Evolutionary conservation across 2,888 invertebrate species (phyloP).

Genomic region (Ophion ellenae): DNA sequence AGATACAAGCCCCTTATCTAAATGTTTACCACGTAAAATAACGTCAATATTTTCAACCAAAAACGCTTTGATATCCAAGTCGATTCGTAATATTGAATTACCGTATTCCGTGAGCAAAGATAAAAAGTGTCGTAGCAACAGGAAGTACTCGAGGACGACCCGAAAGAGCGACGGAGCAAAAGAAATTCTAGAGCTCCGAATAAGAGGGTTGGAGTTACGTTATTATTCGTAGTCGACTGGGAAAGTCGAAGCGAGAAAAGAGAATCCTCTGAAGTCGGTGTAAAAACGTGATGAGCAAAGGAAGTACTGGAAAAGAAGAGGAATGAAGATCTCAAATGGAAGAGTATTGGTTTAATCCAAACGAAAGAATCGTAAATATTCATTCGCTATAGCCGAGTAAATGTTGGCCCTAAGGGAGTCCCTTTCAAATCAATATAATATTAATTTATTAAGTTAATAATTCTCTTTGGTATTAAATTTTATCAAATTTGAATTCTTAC

Average conservation of each 20-base stretch:
- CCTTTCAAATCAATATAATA: too few species aligned
- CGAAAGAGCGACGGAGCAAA: background rate
- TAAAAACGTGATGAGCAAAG: conserved; percentile 46
- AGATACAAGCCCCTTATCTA: too few species aligned
- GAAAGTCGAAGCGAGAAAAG: conserved; percentile 45
- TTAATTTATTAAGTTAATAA: too few species aligned
- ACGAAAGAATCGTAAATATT: conserved; percentile 4
- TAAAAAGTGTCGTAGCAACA: background rate
- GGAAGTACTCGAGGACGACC: too few species aligned
- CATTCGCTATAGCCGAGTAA: background rate
- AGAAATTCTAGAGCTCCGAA: background rate
- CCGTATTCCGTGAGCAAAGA: background rate
- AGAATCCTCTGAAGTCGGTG: conserved; percentile 35
- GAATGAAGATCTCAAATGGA: conserved; percentile 38
- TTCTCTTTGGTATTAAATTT: too few species aligned
- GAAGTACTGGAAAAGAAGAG: conserved; percentile 43
- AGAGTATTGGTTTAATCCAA: conserved; percentile 19
- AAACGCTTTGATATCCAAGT: background rate
- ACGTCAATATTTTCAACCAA: too few species aligned
- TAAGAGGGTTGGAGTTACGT: conserved; percentile 20
- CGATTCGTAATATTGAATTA: background rate
- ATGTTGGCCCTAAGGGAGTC: too few species aligned
- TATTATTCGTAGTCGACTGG: conserved; percentile 31
- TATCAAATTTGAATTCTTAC: too few species aligned
- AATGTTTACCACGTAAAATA: too few species aligned